Percentiles rank a stretch among this genome's conserved stretches.
These are phyloP conservation scores for Ectemnius lituratus DNA, from an alignment of 2,888 invertebrate genomes.

Conservation along the genomic window DNA sequence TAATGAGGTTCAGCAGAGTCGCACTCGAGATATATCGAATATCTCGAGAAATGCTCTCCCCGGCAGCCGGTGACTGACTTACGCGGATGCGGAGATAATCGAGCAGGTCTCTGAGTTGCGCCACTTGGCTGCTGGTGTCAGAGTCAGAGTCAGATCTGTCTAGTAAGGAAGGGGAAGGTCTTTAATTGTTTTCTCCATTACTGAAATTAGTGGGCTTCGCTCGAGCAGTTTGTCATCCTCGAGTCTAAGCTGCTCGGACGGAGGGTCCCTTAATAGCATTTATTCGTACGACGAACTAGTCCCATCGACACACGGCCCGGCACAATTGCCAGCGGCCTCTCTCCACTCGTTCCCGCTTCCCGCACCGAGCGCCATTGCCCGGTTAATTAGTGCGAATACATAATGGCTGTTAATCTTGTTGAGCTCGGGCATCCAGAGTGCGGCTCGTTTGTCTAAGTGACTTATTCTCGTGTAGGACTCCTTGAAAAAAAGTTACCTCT, in stretches of 20 bases:
- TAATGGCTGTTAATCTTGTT: slow-evolving; percentile 54
- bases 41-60: not conserved
- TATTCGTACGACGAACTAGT: not conserved
- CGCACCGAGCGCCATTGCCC: slow-evolving; percentile 16
- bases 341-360: not conserved
- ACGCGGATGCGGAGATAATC: too few species aligned
- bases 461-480: slow-evolving; percentile 26
- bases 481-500: too few species aligned
- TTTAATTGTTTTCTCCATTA: slow-evolving; percentile 6
- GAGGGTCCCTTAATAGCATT: slow-evolving; percentile 4
- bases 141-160: too few species aligned
- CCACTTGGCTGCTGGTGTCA: too few species aligned
- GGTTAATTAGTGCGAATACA: slow-evolving; percentile 47
- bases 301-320: too few species aligned
- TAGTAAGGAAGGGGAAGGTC: not conserved
- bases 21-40: not conserved
- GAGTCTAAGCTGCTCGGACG: not conserved
- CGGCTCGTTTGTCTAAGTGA: slow-evolving; percentile 41
- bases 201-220: not conserved
- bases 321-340: not conserved
- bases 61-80: too few species aligned
- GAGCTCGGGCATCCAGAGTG: slow-evolving; percentile 39
- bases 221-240: slow-evolving; percentile 7
- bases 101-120: too few species aligned
- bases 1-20: slow-evolving; percentile 1